phyloP scores from a whole-genome alignment of 2,888 invertebrate genomes.

The Caenorhabditis sp. region DNA sequence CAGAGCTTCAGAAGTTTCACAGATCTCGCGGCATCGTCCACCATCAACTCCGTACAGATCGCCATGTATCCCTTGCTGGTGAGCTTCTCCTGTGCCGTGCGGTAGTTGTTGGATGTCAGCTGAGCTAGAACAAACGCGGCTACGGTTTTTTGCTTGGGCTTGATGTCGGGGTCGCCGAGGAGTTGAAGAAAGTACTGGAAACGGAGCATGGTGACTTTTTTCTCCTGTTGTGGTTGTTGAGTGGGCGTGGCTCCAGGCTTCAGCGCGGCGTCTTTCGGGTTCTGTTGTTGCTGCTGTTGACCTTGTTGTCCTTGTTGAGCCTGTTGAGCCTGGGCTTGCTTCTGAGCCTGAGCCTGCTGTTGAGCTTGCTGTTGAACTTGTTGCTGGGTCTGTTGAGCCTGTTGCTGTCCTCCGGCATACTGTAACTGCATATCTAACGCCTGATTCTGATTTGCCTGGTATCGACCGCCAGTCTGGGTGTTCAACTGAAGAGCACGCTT shows the following conservation, averaged over 20 bases:
- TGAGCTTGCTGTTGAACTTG: background rate
- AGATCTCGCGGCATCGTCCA: conserved; percentile 85
- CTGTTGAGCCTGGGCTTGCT: conserved; percentile 2
- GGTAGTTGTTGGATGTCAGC: conserved; percentile 91
- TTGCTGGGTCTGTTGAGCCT: conserved; percentile 3
- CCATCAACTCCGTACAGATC: conserved; percentile 93
- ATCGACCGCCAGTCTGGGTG: conserved; percentile 15
- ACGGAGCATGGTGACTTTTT: conserved; percentile 60
- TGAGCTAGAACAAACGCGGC: conserved; percentile 96
- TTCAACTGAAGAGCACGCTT: conserved; percentile 16
- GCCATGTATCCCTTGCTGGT: conserved; percentile 90
- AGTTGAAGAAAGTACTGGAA: conserved; percentile 89
- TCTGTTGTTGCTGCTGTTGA: conserved; percentile 8
- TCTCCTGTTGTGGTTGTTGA: conserved; percentile 30
- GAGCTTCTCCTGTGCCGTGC: conserved; percentile 88
- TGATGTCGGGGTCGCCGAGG: conserved; percentile 91
- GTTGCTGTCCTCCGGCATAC: conserved; percentile 30
- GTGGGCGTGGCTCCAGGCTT: too few relatives aligned
- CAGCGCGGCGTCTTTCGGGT: too few relatives aligned
- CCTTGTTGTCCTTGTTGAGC: conserved; percentile 14
- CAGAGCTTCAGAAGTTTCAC: conserved; percentile 87
- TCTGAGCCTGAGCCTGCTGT: conserved; percentile 6
- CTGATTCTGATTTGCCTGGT: conserved; percentile 35
- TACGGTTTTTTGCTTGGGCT: conserved; percentile 92
- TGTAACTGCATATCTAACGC: conserved; percentile 48